Base-by-base conservation (phyloP, 1,140 invertebrate species). In the Drosophila leontia region DNA sequence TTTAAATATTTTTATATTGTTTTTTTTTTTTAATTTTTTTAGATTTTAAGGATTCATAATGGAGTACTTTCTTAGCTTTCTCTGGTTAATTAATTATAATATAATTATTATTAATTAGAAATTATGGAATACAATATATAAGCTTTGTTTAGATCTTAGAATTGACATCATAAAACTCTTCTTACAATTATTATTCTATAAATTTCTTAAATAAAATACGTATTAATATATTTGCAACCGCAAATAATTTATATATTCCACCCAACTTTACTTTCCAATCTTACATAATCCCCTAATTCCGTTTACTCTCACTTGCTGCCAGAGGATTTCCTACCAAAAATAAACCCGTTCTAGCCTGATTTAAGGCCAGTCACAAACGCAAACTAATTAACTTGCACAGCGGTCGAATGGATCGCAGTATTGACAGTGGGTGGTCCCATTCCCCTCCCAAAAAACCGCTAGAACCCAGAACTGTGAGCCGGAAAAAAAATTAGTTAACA, bases 361-460 rank as follows among this genome's bases (percentile, higher is more conserved):
- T 75, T 80, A 84, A 62, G 39, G 50, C 59, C 41, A 35, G 35
- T 50, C 19, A 48, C 29, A 62, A 70, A 65, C 13, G 60, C 50
- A 51, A 86, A 75, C 78, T 86, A 86, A 86, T 86, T 86, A 86
- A 86, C 82, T 86, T 78, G 82, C 82, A 61, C 75, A 82, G 69
- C 78, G 75, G 72, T 67, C 58, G 37, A 11, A 48, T 68, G 37
- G 23, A 44, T 45, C n/a, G 64, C 48, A 55, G 61, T 68, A 65
- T 50, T 32, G 42, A 11, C 69, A 59, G 84, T 87, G 84, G 84
- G 84, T 87, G 84, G 84, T 82, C 82, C 45, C 37, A 15, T 12
- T 32, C 3, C 11, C 35, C 15, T n/a, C 5, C 3, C 1, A 17
- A 51, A 17, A 19, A 19, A 29, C 34, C 37, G 26, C 59, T 50